Base-by-base conservation (phyloP, 2,888 invertebrate genomes). In the Lasioglossum figueresi region DNA sequence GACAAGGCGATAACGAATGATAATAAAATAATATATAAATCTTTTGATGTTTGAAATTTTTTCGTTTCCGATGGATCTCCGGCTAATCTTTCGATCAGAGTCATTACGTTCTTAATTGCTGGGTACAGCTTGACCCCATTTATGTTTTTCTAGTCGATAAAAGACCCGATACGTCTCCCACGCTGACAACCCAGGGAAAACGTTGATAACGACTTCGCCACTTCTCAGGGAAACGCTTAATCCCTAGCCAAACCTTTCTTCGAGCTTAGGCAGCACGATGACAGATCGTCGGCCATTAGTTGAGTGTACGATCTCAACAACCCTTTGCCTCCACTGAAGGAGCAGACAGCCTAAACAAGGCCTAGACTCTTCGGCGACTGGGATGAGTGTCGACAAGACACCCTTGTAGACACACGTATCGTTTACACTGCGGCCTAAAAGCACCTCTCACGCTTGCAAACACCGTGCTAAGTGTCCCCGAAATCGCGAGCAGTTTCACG, bases 251-350 rank as follows among this genome's bases (percentile, higher is more conserved):
- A 68, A 43, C 71, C 43, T 43, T 71, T 40, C 43, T 43, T 27
- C 71, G 14, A 16, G 43, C 37, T 37, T 68, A 68, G 37, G 37
- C 68, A 40, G 34, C 52, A 27, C 56, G 56, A 75, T 75, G 74
- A 75, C 74, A 40, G 74, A 75, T 75, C 74, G 40, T 56, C 52
- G 14, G 56, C 74, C 74, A 74, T 74, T 74, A 74, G 74, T 16
- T 14, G n/a, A 37, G 52, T n/a, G 52, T 37, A 31, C 74, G 48
- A 74, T 74, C 74, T 74, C 74, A 8, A 52, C 74, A 52, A 74
- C 52, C 52, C 52, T 74, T 56, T 37, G 34, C 52, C 10, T 48
- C 73, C 52, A n/a, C 34, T 6, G 34, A 74, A 74, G 52, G 37
- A 52, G 52, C 31, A 73, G 74, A 16, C 52, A 74, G 74, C 74